phyloP scores from a whole-genome alignment of 1,140 invertebrate genomes.

The Caenorhabditis latens region DNA sequence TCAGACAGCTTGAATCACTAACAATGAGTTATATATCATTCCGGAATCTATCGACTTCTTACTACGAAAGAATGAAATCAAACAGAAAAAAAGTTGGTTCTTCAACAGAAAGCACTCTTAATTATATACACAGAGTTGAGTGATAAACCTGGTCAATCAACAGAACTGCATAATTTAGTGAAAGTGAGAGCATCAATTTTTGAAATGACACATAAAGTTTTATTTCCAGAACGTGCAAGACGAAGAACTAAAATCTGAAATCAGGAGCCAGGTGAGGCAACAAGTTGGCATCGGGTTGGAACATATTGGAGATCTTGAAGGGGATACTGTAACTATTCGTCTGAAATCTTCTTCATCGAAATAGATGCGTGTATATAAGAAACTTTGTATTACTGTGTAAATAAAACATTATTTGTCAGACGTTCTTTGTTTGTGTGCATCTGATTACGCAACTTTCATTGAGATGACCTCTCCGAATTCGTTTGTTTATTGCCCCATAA shows the following conservation, averaged over 20 bases:
- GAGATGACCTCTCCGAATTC: too few species aligned
- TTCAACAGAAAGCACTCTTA: neutral
- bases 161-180: neutral
- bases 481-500: too few species aligned
- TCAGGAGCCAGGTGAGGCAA: neutral
- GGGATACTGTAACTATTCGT: neutral
- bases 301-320: conserved; percentile 11
- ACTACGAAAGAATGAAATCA: conserved; percentile 31
- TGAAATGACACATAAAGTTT: neutral
- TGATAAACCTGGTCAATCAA: neutral
- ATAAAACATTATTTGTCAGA: neutral
- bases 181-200: neutral
- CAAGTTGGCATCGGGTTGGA: conserved; percentile 26
- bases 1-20: conserved; percentile 25
- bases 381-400: neutral
- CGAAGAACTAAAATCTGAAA: conserved; percentile 38
- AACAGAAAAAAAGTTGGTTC: conserved; percentile 2
- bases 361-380: neutral
- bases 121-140: conserved; percentile 7
- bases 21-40: conserved; percentile 27
- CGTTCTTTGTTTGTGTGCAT: neutral
- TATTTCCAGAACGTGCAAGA: conserved; percentile 30
- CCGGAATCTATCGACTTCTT: neutral
- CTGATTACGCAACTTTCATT: neutral
- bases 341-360: neutral